Evolutionary conservation across 2,113 vertebrate species (phyloP).

Genomic region (Meles meles): DNA sequence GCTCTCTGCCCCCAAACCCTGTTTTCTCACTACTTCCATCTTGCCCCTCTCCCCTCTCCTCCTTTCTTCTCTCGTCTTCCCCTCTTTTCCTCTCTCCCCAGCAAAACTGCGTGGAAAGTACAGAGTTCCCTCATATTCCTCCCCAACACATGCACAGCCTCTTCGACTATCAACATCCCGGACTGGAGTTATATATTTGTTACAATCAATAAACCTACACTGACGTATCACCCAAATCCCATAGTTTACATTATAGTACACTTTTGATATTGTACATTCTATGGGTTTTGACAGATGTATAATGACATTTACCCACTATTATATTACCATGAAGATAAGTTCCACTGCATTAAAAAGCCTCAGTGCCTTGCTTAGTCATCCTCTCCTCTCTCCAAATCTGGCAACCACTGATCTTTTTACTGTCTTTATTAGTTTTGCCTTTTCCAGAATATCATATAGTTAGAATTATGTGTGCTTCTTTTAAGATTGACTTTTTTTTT

Average conservation of each 20-base stretch:
- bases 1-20: neutral
- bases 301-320: neutral
- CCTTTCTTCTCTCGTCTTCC: neutral
- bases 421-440: neutral
- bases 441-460: neutral
- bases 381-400: neutral
- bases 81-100: neutral
- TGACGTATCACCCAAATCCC: neutral
- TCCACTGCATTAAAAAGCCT: neutral
- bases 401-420: neutral
- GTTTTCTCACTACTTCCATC: neutral
- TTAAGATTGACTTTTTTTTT: neutral
- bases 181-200: neutral
- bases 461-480: neutral
- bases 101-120: neutral
- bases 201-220: neutral
- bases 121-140: neutral
- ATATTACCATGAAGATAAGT: neutral
- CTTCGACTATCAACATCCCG: neutral
- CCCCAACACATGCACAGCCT: neutral
- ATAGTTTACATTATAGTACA: neutral
- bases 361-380: neutral
- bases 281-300: neutral
- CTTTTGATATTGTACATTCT: neutral
- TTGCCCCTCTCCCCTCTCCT: neutral